Evolutionary conservation across 1,140 invertebrate genomes (phyloP).

Genomic region (Nasonia longicornis): DNA sequence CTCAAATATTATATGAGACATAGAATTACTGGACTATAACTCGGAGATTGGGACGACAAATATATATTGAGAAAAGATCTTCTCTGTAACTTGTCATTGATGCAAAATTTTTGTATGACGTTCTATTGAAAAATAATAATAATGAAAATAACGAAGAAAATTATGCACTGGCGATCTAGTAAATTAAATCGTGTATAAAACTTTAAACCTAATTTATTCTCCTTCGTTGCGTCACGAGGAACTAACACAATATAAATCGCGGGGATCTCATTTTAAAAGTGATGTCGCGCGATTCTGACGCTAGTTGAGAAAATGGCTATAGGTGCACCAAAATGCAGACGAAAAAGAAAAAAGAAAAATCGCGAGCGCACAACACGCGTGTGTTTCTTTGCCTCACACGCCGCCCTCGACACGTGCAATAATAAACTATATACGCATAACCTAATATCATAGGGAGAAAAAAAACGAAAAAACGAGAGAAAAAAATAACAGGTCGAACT

Average conservation of each 20-base stretch:
- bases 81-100: slow-evolving; percentile 22
- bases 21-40: background rate
- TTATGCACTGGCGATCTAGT: background rate
- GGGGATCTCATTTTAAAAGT: background rate
- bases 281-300: background rate
- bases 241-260: slow-evolving; percentile 47
- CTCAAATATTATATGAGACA: background rate
- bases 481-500: slow-evolving; percentile 22
- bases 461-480: background rate
- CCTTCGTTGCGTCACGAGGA: background rate
- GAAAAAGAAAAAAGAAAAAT: background rate
- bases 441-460: slow-evolving; percentile 14
- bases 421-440: slow-evolving; percentile 38
- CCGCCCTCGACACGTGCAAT: slow-evolving; percentile 32
- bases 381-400: slow-evolving; percentile 12
- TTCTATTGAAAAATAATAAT: background rate
- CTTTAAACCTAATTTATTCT: background rate
- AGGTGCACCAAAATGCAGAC: background rate
- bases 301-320: slow-evolving; percentile 15
- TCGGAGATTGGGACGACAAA: background rate
- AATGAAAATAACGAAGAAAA: background rate
- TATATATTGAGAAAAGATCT: slow-evolving; percentile 29
- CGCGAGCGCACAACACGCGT: slow-evolving; percentile 25
- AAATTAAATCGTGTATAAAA: slow-evolving; percentile 26
- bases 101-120: slow-evolving; percentile 8